Conservation (phyloP, 2,797 vertebrate genomes). For the Trachops cirrhosus region DNA sequence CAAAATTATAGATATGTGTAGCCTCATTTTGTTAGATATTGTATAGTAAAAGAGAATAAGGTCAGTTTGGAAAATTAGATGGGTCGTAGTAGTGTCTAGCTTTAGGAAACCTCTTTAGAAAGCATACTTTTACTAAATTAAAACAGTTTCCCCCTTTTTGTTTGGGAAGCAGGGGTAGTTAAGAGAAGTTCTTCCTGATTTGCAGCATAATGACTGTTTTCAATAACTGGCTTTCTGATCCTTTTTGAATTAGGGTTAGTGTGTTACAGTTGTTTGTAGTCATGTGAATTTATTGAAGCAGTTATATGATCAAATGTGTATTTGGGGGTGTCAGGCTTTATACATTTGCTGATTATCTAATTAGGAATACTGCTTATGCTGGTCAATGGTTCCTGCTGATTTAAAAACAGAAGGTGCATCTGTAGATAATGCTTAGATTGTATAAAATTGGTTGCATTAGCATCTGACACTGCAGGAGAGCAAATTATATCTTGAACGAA, state of each 20-base stretch:
- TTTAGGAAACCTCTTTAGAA: constrained; percentile 51
- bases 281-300: constrained; percentile 1
- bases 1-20: background rate
- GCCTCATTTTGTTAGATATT: constrained; percentile 1
- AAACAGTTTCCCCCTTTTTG: background rate
- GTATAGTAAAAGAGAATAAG: constrained; percentile 7
- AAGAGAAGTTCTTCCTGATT: constrained; percentile 12
- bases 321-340: constrained; percentile 16
- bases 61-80: background rate
- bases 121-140: constrained; percentile 30
- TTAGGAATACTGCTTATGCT: constrained; percentile 59
- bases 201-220: background rate
- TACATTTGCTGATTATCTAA: constrained; percentile 51
- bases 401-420: constrained; percentile 60
- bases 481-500: constrained; percentile 56
- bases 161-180: background rate
- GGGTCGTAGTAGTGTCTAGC: background rate
- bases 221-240: background rate
- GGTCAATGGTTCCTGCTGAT: constrained; percentile 51
- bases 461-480: constrained; percentile 62
- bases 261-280: constrained; percentile 35
- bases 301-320: constrained; percentile 40
- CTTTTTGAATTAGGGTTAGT: background rate
- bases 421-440: constrained; percentile 54
- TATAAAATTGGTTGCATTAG: constrained; percentile 67